phyloP scores from a whole-genome alignment of 2,888 invertebrate genomes.

The Seladonia tumulorum region DNA sequence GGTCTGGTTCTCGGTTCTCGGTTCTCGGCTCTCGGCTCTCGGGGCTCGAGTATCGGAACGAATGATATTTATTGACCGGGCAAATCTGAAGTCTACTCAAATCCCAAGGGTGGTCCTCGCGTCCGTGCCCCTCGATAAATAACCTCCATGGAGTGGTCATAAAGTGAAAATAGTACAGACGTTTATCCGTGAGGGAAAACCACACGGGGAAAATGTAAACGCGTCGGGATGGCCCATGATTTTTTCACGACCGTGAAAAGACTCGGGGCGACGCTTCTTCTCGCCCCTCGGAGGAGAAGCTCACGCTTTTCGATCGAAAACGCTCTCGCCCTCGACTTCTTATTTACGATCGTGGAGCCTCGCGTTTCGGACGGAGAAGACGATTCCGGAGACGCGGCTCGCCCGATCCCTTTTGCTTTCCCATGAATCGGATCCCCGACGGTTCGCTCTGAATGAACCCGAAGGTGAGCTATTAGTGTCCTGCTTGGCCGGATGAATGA shows the following conservation, averaged over 20 bases:
- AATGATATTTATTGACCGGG: conserved; percentile 84
- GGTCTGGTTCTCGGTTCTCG: not conserved
- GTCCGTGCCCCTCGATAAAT: conserved; percentile 76
- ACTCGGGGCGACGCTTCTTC: not conserved
- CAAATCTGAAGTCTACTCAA: conserved; percentile 81
- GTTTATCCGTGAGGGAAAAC: conserved; percentile 57
- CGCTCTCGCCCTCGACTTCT: conserved; percentile 12
- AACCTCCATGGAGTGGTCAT: conserved; percentile 75
- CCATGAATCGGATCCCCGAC: conserved; percentile 75
- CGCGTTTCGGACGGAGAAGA: not conserved
- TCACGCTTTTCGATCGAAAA: not conserved
- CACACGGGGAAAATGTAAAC: conserved; percentile 49
- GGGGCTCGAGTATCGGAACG: conserved; percentile 83
- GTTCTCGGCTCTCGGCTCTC: not conserved
- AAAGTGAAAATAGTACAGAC: conserved; percentile 76
- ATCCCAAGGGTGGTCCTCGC: conserved; percentile 83
- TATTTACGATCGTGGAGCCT: conserved; percentile 38
- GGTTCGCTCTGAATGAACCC: conserved; percentile 78
- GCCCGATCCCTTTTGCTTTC: conserved; percentile 63
- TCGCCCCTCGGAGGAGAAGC: not conserved
- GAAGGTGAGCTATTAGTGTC: conserved; percentile 75
- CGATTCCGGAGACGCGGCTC: conserved; percentile 16
- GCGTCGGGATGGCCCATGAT: conserved; percentile 53
- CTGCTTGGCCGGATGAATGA: conserved; percentile 71
- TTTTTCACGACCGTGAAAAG: conserved; percentile 58